Evolutionary conservation across 2,113 vertebrate species (phyloP), one percentile per base, ranked within the genome.

Genomic region (Ibidorhyncha struthersii): DNA sequence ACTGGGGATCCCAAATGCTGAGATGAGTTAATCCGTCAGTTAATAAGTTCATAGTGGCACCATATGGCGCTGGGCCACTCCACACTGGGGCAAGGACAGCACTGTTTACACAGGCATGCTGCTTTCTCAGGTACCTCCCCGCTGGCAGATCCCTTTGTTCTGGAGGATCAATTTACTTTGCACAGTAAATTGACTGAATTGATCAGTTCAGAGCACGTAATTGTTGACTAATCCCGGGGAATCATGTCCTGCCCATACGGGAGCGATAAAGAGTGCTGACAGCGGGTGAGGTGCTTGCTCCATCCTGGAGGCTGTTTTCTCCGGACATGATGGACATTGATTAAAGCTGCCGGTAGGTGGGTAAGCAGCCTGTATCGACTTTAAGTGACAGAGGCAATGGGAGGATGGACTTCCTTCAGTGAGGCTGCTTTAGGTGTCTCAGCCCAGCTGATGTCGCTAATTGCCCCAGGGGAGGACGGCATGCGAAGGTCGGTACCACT

Each of bases 1-100:
- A 98, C 98, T 97, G 98, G 98, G 97, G 93, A 98, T 98, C 97
- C 97, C 97, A 98, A 98, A 97, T 96, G 98, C 98, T 97, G 98
- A 98, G 98, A 99, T 99, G 98, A 98, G 98, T 99, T 99, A 99
- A 99, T 99, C 99, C 98, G 47, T 97, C 97, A 98, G 98, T 98
- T 99, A 99, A 99, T 99, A 99, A 99, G 98, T 99, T 99, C 99
- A 99, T 98, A 99, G 99, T 98, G 98, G 98, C 99, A 99, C 99
- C 99, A 99, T 99, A 99, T 99, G 99, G 99, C 78, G 98, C 98
- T 79, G 98, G 98, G 98, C 98, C 97, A 98, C 98, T 98, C 98
- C 98, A 96, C 97, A 98, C 98, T 98, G 98, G 98, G 98, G 98
- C 96, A 97, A 95, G 96, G 97, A 98, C 98, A 99, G 98, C 97